These are phyloP conservation scores for Syngnathus acus DNA, from an alignment of 2,797 vertebrate genomes.

Conservation along the genomic window DNA sequence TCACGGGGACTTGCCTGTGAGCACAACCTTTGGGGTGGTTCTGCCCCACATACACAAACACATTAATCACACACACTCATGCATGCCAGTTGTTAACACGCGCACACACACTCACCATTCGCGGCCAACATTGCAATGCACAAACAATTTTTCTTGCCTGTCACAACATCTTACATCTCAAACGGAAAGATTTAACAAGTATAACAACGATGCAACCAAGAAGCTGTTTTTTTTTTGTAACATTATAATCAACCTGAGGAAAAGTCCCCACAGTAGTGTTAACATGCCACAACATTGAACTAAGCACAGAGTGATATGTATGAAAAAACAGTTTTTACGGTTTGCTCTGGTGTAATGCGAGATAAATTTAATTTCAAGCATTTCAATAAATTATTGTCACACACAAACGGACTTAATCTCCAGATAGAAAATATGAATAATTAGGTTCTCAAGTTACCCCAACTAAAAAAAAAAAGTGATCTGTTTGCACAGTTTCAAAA, in stretches of 20 bases:
- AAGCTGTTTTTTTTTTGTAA: not conserved
- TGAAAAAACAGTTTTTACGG: not conserved
- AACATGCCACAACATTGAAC: not conserved
- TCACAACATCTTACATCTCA: not conserved
- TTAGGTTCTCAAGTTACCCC: not conserved
- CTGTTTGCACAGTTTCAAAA: not conserved
- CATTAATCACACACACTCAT: slow-evolving; percentile 20
- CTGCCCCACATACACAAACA: slow-evolving; percentile 36
- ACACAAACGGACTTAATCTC: not conserved
- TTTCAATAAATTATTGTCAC: not conserved
- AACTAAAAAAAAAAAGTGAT: not conserved
- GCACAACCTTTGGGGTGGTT: slow-evolving; percentile 42
- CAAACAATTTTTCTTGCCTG: slow-evolving; percentile 6
- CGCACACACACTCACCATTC: slow-evolving; percentile 1
- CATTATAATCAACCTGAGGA: not conserved
- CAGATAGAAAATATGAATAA: not conserved
- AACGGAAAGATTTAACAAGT: not conserved
- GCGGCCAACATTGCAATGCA: not conserved
- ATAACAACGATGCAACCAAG: not conserved
- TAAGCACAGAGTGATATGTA: not conserved
- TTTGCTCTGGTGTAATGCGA: not conserved
- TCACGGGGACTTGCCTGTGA: slow-evolving; percentile 48
- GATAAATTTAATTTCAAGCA: not conserved
- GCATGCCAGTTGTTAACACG: slow-evolving; percentile 1
- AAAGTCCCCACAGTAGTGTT: not conserved